Evolutionary conservation across 2,113 vertebrate species (phyloP).

Genomic region (Muntiacus muntjak): DNA sequence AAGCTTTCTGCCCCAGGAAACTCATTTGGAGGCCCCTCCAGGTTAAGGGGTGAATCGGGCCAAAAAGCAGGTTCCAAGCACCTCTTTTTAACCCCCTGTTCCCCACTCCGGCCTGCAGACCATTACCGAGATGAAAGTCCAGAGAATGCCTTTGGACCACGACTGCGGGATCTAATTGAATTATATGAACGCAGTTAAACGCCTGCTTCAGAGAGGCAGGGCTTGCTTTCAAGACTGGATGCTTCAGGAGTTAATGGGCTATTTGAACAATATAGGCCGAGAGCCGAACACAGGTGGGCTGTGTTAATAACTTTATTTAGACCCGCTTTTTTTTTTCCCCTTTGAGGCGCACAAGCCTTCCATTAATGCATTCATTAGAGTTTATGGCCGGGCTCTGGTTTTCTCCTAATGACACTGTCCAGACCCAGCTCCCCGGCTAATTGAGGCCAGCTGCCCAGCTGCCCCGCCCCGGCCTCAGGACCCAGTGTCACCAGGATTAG

Average conservation of each 20-base stretch:
- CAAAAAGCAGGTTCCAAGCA: slow-evolving; percentile 53
- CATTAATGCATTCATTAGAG: slow-evolving; percentile 90
- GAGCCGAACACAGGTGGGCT: slow-evolving; percentile 86
- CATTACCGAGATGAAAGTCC: slow-evolving; percentile 84
- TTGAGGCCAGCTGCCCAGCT: slow-evolving; percentile 83
- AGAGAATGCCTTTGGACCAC: slow-evolving; percentile 74
- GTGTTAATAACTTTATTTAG: slow-evolving; percentile 92
- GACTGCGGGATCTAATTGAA: slow-evolving; percentile 84
- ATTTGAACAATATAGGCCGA: slow-evolving; percentile 83
- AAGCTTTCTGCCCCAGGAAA: neutral
- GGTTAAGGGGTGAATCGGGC: slow-evolving; percentile 24
- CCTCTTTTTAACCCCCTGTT: slow-evolving; percentile 71
- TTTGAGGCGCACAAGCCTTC: slow-evolving; percentile 86
- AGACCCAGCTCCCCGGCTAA: slow-evolving; percentile 82
- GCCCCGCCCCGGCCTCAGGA: slow-evolving; percentile 54
- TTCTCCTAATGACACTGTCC: slow-evolving; percentile 86
- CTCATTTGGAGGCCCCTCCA: neutral
- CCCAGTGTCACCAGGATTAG: slow-evolving; percentile 59
- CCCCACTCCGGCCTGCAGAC: slow-evolving; percentile 74
- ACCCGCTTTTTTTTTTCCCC: slow-evolving; percentile 79
- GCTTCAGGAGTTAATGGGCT: slow-evolving; percentile 84
- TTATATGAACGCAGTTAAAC: slow-evolving; percentile 85
- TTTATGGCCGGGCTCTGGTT: slow-evolving; percentile 85
- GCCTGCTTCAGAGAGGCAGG: slow-evolving; percentile 84
- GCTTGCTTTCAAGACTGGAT: slow-evolving; percentile 83